These are phyloP conservation scores for Adelosebastes latens DNA, from an alignment of 2,797 vertebrate species.

Conservation along the genomic window DNA sequence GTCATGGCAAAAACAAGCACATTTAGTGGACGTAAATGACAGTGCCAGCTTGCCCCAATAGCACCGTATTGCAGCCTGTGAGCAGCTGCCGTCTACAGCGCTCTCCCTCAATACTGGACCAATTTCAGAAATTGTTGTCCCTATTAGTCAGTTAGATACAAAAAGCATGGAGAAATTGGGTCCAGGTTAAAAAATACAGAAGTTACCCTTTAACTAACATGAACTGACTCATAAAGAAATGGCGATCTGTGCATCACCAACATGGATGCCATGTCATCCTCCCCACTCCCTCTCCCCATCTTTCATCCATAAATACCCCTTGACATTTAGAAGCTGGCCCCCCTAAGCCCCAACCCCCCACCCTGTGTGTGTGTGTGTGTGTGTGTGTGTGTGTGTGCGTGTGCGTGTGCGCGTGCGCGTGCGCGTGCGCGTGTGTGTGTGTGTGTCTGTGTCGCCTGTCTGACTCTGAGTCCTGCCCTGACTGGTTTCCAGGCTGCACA, in stretches of 20 bases:
- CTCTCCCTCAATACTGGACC: too few relatives aligned
- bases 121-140: too few relatives aligned
- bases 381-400: slow-evolving; percentile 14
- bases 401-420: slow-evolving; percentile 16
- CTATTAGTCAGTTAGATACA: too few relatives aligned
- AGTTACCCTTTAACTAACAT: not conserved
- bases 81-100: too few relatives aligned
- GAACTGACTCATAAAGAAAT: slow-evolving; percentile 2
- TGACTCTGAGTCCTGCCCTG: slow-evolving; percentile 29
- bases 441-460: slow-evolving; percentile 10
- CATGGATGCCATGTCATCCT: slow-evolving; percentile 31
- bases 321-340: slow-evolving; percentile 77
- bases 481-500: slow-evolving; percentile 27
- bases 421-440: slow-evolving; percentile 15
- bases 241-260: slow-evolving; percentile 13
- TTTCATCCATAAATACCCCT: slow-evolving; percentile 80
- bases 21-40: too few relatives aligned
- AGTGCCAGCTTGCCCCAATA: too few relatives aligned
- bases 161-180: not conserved
- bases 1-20: too few relatives aligned
- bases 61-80: too few relatives aligned
- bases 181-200: not conserved
- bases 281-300: slow-evolving; percentile 33
- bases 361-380: slow-evolving; percentile 5
- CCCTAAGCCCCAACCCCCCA: slow-evolving; percentile 27